phyloP scores from a whole-genome alignment of 37 sponge, comb jelly and placozoan genomes.

The Oopsacas minuta region DNA sequence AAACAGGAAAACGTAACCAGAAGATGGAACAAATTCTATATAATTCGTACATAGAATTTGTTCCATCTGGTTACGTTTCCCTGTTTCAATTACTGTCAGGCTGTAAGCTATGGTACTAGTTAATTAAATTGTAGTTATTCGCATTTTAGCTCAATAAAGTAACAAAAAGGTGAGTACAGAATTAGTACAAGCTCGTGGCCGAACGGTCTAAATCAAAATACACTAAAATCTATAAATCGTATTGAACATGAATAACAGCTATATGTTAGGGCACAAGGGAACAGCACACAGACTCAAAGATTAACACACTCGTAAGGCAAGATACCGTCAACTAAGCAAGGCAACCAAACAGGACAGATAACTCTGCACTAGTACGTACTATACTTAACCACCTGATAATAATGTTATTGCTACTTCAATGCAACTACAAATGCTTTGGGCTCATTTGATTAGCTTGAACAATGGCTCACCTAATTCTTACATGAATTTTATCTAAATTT shows the following conservation, averaged over 20 bases:
- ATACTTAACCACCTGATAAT: conserved; percentile 2
- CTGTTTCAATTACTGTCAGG: no score
- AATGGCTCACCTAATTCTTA: background rate
- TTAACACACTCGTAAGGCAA: background rate
- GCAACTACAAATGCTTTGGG: background rate
- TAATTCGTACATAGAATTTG: no score
- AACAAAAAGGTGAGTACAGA: background rate
- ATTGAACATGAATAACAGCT: background rate
- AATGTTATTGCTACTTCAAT: background rate
- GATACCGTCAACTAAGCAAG: conserved; percentile 5
- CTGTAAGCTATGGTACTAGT: no score
- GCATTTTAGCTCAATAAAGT: no score
- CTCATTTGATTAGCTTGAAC: conserved; percentile 17
- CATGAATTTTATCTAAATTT: background rate
- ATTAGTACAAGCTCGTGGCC: background rate
- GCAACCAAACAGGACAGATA: background rate
- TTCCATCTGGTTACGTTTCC: no score
- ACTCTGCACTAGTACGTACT: conserved; percentile 15
- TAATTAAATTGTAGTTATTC: no score
- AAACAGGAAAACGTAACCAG: no score
- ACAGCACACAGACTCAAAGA: conserved; percentile 2
- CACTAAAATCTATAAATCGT: background rate
- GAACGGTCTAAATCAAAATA: background rate
- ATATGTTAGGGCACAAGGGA: background rate
- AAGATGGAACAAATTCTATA: no score